phyloP scores from a whole-genome alignment of 2,888 invertebrate species.

The Melieria crassipennis region DNA sequence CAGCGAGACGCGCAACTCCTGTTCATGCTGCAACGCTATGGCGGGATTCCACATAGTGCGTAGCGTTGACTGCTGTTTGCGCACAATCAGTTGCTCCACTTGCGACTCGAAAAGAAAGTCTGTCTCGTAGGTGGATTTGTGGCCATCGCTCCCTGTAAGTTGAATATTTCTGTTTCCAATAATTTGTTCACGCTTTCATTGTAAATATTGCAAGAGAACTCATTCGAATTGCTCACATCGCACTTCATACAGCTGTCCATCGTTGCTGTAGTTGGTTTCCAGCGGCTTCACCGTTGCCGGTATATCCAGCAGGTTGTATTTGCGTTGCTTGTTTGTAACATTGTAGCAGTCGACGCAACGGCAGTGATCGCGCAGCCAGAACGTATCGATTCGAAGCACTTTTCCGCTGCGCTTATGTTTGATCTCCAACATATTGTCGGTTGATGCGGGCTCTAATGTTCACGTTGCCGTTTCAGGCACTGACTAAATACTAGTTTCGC shows the following conservation, averaged over 20 bases:
- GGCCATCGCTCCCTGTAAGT: constrained; percentile 70
- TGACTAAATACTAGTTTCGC: not conserved
- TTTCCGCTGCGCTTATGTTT: constrained; percentile 45
- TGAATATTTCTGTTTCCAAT: no score
- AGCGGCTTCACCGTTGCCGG: constrained; percentile 66
- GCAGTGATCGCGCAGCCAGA: constrained; percentile 66
- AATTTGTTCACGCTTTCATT: no score
- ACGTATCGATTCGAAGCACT: constrained; percentile 49
- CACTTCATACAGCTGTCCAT: constrained; percentile 60
- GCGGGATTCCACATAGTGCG: constrained; percentile 69
- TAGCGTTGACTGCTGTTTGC: constrained; percentile 41
- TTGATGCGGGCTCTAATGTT: not conserved
- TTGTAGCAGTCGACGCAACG: constrained; percentile 72
- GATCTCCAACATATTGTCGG: constrained; percentile 48
- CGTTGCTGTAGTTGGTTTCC: constrained; percentile 56
- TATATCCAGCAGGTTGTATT: constrained; percentile 69
- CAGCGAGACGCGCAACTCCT: constrained; percentile 63
- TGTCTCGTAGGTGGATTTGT: constrained; percentile 68
- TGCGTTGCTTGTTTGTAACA: constrained; percentile 70
- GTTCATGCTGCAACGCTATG: constrained; percentile 62
- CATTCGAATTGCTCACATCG: constrained; percentile 67
- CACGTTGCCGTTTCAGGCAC: not conserved
- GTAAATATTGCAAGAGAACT: no score
- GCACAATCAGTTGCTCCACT: constrained; percentile 47
- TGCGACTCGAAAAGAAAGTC: constrained; percentile 66